These are phyloP conservation scores for Antechinus flavipes DNA, from an alignment of 2,113 vertebrate genomes.

Conservation along the genomic window DNA sequence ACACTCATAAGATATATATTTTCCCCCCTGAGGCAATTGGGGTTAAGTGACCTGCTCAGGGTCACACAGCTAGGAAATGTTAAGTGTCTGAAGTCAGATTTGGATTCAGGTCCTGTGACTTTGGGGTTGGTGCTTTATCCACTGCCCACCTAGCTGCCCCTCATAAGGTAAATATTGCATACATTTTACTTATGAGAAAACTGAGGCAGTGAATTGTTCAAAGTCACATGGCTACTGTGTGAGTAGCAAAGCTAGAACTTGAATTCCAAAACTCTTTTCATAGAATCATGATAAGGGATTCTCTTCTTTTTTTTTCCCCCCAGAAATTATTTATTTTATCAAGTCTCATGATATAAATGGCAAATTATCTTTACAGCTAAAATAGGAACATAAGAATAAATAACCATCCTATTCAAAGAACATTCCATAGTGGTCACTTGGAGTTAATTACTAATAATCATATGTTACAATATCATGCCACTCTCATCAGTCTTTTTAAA, in stretches of 20 bases:
- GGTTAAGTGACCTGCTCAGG: no score
- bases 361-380: constrained; percentile 11
- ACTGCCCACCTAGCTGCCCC: no score
- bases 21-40: no score
- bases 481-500: constrained; percentile 5
- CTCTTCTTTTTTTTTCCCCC: no score
- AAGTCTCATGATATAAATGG: background rate
- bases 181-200: background rate
- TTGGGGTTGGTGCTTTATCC: no score
- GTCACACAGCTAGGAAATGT: no score
- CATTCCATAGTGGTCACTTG: background rate
- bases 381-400: constrained; percentile 10
- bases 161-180: background rate
- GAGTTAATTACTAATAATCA: constrained; percentile 8
- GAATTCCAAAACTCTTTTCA: background rate
- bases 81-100: no score
- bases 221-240: background rate
- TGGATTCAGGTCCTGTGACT: no score
- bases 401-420: constrained; percentile 41
- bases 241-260: background rate
- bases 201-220: background rate
- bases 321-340: constrained; percentile 42
- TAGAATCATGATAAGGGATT: background rate
- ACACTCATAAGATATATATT: background rate
- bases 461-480: background rate